phyloP scores from a whole-genome alignment of 2,797 vertebrate genomes.

The Poecilia picta region DNA sequence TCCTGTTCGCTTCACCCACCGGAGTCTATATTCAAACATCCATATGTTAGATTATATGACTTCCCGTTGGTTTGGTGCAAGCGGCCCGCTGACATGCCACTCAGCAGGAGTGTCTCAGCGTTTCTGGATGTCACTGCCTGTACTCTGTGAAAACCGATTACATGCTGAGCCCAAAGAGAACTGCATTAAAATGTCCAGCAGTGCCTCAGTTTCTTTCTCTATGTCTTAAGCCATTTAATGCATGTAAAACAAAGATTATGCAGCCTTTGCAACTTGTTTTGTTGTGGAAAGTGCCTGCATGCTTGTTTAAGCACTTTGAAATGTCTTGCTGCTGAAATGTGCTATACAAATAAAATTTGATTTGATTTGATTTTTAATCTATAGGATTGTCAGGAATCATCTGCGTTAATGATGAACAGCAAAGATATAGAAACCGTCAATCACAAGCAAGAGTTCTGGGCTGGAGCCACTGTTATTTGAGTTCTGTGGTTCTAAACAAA shows the following conservation, averaged over 20 bases:
- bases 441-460: slow-evolving; percentile 44
- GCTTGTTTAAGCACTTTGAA: too few relatives aligned
- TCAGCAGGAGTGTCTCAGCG: not conserved
- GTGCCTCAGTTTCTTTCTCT: slow-evolving; percentile 18
- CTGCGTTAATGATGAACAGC: slow-evolving; percentile 45
- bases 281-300: not conserved
- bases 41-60: not conserved
- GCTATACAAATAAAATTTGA: too few relatives aligned
- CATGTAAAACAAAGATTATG: slow-evolving; percentile 28
- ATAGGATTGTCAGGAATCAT: slow-evolving; percentile 37
- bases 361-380: slow-evolving; percentile 1
- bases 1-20: not conserved
- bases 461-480: slow-evolving; percentile 64
- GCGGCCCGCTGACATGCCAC: not conserved
- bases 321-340: too few relatives aligned
- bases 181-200: slow-evolving; percentile 5
- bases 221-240: slow-evolving; percentile 4
- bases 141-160: slow-evolving; percentile 4
- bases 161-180: not conserved
- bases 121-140: not conserved
- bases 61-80: not conserved
- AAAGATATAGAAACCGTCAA: slow-evolving; percentile 55
- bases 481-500: slow-evolving; percentile 51
- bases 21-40: not conserved
- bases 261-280: slow-evolving; percentile 10